Base-by-base conservation (phyloP, 2,113 vertebrate species). In the Pedetes capensis region DNA sequence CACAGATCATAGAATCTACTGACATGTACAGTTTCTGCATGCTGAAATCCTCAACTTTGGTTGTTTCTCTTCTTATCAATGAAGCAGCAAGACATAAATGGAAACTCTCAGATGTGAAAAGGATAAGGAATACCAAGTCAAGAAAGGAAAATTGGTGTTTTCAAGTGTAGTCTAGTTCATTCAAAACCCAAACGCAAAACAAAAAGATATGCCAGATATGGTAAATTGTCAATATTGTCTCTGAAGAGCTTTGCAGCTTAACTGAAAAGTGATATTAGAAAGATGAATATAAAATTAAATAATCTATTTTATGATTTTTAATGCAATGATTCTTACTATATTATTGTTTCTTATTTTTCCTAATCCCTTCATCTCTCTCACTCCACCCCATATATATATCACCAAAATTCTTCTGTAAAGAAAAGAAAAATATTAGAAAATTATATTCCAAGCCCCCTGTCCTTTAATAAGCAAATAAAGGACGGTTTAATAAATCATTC, bases 31-130 rank as follows among this genome's bases (percentile, higher is more conserved):
- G 20, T 85, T 97, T 86, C 59, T 81, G 87, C 80, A 90, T 84
- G 80, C 59, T 95, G 83, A 89, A 97, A 42, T 84, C 74, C 69
- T 87, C 42, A 51, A 39, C 92, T 76, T 53, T 37, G 3, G 49
- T n/a, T 72, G 1, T 39, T 96, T 42, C 51, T 39, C 27, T 57
- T 14, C 10, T 93, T 91, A n/a, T 29, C 82, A 96, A 11, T 72
- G 71, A 96, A 42, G 29, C 83, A 93, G 37, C 12, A 97, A 97
- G 80, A 47, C 13, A 94, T 53, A 94, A 4, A n/a, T 2, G 16
- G 87, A 57, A 59, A 91, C 1, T 20, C 51, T 89, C 78, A 86
- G 17, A 85, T 93, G 42, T 55, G 5, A 51, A 85, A 57, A 53
- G 8, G 89, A 71, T 32, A 68, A 93, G n/a, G 11, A 61, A 85